Conservation (phyloP, 1,140 invertebrate species). For the Drosophila orena region DNA sequence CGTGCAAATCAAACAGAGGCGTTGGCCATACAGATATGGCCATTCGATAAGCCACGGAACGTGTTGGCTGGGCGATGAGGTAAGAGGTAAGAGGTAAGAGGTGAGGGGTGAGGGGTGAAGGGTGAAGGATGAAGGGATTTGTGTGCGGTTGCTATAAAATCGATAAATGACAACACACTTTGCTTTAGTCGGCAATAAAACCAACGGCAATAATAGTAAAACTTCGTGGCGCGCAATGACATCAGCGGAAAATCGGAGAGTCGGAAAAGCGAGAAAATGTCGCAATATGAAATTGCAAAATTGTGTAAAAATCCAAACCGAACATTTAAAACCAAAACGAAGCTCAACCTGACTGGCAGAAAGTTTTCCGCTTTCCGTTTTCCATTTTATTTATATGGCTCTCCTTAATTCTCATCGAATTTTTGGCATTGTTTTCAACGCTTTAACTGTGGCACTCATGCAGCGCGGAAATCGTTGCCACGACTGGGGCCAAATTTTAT, state of each 20-base stretch:
- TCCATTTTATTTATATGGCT: not conserved
- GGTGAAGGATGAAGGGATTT: conserved; percentile 1
- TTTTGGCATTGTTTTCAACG: conserved; percentile 25
- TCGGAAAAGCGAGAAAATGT: not conserved
- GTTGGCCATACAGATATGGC: conserved; percentile 59
- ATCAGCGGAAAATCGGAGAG: conserved; percentile 60
- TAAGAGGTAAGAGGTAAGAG: conserved; percentile 15
- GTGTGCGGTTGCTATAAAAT: conserved; percentile 68
- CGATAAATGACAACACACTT: conserved; percentile 79
- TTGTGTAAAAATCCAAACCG: conserved; percentile 25
- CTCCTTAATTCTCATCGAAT: not conserved
- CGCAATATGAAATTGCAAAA: conserved; percentile 41
- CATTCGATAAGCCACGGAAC: conserved; percentile 30
- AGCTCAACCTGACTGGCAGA: conserved; percentile 29
- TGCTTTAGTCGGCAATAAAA: conserved; percentile 70
- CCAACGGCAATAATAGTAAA: conserved; percentile 72
- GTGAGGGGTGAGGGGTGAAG: too few relatives aligned
- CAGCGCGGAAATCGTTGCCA: conserved; percentile 34
- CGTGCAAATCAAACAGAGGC: conserved; percentile 75
- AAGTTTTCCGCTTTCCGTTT: conserved; percentile 16
- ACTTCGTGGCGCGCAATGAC: conserved; percentile 65
- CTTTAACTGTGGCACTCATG: conserved; percentile 39
- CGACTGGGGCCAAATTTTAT: conserved; percentile 54
- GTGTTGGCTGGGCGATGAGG: conserved; percentile 4
- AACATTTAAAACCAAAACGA: conserved; percentile 19